Conservation (phyloP, 1,140 invertebrate species). For the Radopholus similis region DNA sequence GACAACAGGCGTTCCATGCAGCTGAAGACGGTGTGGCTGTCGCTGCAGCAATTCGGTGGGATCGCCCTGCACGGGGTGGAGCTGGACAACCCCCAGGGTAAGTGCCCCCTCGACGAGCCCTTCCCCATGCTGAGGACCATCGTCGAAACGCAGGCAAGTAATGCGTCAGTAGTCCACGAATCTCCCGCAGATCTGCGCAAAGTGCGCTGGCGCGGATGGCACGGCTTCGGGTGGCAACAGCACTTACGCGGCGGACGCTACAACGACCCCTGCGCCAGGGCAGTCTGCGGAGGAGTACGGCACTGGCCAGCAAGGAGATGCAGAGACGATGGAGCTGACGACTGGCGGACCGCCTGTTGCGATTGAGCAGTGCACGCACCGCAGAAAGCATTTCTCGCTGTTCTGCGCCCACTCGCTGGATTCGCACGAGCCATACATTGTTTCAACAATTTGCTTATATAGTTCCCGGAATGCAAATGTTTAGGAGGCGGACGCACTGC, state of each 20-base stretch:
- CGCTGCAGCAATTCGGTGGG: constrained; percentile 16
- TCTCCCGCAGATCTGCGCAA: neutral
- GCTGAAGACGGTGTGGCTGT: constrained; percentile 26
- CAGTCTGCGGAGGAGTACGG: neutral
- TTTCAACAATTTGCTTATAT: no score
- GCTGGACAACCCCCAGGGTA: constrained; percentile 15
- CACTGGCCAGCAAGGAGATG: no score
- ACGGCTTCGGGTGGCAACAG: neutral
- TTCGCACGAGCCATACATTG: no score
- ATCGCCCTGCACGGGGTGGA: constrained; percentile 26
- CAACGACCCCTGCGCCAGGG: neutral
- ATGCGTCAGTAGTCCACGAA: neutral
- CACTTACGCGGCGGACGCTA: neutral
- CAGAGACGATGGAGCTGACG: no score
- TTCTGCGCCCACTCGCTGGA: no score
- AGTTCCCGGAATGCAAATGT: no score
- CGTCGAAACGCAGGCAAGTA: constrained; percentile 24
- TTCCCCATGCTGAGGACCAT: constrained; percentile 21
- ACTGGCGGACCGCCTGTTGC: no score
- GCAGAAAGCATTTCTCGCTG: no score
- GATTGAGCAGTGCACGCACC: no score
- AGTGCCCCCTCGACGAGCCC: constrained; percentile 15
- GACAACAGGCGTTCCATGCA: constrained; percentile 28
- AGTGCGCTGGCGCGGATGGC: neutral
- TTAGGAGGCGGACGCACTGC: no score